Evolutionary conservation across 2,888 invertebrate species (phyloP).

Genomic region (Tinea trinotella): DNA sequence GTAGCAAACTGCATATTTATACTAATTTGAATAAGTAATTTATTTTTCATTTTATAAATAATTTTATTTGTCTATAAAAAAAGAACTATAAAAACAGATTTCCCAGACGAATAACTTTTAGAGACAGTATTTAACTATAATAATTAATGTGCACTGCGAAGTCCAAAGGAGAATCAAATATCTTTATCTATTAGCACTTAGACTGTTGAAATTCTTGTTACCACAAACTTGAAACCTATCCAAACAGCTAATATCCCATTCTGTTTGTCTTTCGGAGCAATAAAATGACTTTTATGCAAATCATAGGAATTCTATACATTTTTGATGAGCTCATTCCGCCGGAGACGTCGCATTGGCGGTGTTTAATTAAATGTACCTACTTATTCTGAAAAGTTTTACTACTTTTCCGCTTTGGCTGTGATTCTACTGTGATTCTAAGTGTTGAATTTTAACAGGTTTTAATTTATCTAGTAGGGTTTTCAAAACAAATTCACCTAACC

Average conservation of each 20-base stretch:
- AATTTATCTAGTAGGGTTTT: no score
- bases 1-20: no score
- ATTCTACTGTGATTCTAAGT: no score
- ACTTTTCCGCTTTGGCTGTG: conserved; percentile 18
- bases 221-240: background rate
- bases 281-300: conserved; percentile 73
- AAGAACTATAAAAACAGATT: no score
- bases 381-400: conserved; percentile 42
- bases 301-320: conserved; percentile 73
- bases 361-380: conserved; percentile 55
- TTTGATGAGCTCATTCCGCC: conserved; percentile 57
- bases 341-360: conserved; percentile 44
- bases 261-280: conserved; percentile 71
- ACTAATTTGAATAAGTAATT: no score
- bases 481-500: no score
- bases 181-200: background rate
- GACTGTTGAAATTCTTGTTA: background rate
- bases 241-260: conserved; percentile 58
- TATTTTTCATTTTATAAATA: no score
- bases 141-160: no score
- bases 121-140: no score
- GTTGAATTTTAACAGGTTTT: no score
- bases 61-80: no score
- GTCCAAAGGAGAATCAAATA: background rate
- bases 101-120: no score